A percentile compares a stretch with the other conserved stretches of the same genome.
These are phyloP conservation scores for Aphaenogaster floridana DNA, from an alignment of 1,140 invertebrate genomes.

Conservation along the genomic window DNA sequence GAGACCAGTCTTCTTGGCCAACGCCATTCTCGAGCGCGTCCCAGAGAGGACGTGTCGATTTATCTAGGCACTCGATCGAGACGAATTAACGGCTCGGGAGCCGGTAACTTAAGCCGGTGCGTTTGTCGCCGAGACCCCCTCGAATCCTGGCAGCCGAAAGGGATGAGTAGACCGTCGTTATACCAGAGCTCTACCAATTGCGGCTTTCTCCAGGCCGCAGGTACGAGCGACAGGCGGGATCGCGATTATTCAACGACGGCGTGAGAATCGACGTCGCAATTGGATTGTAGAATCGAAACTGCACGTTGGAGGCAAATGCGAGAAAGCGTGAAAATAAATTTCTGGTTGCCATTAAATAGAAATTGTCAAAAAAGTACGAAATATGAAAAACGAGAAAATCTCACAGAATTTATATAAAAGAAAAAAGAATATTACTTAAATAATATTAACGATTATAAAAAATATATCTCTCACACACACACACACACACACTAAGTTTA, in stretches of 20 bases:
- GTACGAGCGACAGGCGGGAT: constrained; percentile 52
- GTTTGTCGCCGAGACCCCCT: constrained; percentile 68
- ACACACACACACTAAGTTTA: neutral
- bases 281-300: neutral
- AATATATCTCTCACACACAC: neutral
- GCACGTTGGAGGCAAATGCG: constrained; percentile 3
- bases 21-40: constrained; percentile 68
- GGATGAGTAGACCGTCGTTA: constrained; percentile 47
- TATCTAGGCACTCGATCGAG: constrained; percentile 78
- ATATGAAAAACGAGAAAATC: neutral
- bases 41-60: constrained; percentile 72
- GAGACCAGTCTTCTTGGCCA: constrained; percentile 40
- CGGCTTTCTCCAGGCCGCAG: constrained; percentile 30
- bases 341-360: neutral
- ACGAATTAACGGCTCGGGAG: constrained; percentile 77
- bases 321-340: neutral
- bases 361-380: neutral
- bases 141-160: constrained; percentile 50
- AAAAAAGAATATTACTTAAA: neutral
- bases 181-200: constrained; percentile 38
- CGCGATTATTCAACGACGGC: constrained; percentile 68
- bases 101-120: constrained; percentile 69
- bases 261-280: constrained; percentile 65
- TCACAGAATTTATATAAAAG: neutral
- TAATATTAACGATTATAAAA: neutral